These are phyloP conservation scores for Lordiphosa fenestrarum DNA, from an alignment of 2,888 invertebrate genomes.

Conservation along the genomic window DNA sequence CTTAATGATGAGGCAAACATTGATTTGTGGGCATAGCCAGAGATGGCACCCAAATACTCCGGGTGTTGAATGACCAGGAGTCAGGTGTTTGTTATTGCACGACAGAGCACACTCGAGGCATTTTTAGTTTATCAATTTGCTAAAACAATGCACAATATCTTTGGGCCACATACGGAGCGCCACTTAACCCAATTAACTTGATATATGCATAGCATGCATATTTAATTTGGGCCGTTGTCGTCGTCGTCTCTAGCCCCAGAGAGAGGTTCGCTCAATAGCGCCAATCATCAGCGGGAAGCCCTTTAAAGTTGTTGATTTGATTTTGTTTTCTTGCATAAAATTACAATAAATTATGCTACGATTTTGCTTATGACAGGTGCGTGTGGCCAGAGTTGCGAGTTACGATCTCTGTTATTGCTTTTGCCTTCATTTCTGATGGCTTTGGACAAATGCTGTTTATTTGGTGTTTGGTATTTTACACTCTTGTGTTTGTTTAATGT, in stretches of 20 bases:
- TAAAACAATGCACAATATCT: slow-evolving; percentile 3
- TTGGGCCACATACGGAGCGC: slow-evolving; percentile 23
- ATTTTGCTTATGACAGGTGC: slow-evolving; percentile 56
- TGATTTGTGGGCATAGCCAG: slow-evolving; percentile 4
- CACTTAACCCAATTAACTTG: slow-evolving; percentile 69
- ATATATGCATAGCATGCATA: slow-evolving; percentile 64
- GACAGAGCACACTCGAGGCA: no score
- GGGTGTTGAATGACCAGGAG: no score
- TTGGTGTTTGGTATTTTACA: slow-evolving; percentile 37
- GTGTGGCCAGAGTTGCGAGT: slow-evolving; percentile 11
- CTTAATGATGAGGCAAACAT: slow-evolving; percentile 25
- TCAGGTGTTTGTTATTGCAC: no score
- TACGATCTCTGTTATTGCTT: slow-evolving; percentile 17
- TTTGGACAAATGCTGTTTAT: slow-evolving; percentile 34
- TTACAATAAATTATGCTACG: slow-evolving; percentile 66
- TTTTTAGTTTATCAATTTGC: no score
- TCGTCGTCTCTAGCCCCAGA: slow-evolving; percentile 3
- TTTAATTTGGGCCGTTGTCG: slow-evolving; percentile 38
- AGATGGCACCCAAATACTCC: no score
- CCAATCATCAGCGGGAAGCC: slow-evolving; percentile 3
- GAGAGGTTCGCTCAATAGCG: background rate
- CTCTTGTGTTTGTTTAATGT: slow-evolving; percentile 28
- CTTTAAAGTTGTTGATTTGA: slow-evolving; percentile 12
- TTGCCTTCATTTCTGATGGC: slow-evolving; percentile 11
- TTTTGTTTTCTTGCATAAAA: slow-evolving; percentile 48